Conservation (phyloP, 2,113 vertebrate genomes). For the Regulus satrapa region DNA sequence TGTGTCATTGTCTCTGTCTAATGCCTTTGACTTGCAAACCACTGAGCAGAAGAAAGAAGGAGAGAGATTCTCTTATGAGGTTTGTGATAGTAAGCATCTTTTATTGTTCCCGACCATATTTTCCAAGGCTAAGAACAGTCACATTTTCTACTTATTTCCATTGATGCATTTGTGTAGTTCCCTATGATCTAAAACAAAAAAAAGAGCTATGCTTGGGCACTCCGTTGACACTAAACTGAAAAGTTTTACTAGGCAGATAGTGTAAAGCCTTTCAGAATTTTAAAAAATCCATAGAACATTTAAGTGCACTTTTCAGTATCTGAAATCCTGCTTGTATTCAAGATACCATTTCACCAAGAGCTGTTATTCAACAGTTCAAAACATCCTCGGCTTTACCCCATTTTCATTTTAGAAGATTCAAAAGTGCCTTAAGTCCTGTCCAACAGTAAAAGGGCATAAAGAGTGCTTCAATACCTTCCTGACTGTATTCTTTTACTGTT, state of each 20-base stretch:
- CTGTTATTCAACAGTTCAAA: neutral
- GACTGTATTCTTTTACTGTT: neutral
- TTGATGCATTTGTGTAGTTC: neutral
- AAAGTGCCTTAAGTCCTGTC: neutral
- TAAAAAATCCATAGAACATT: neutral
- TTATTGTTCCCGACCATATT: constrained; percentile 39
- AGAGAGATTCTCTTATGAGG: constrained; percentile 97
- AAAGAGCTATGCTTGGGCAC: neutral
- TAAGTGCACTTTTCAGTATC: constrained; percentile 32
- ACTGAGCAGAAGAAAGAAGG: constrained; percentile 95
- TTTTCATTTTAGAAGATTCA: neutral
- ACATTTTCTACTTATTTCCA: neutral
- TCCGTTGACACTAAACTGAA: neutral
- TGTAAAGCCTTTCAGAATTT: neutral
- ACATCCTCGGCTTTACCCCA: neutral
- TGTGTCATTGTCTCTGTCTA: constrained; percentile 81
- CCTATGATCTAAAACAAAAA: neutral
- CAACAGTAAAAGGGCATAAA: neutral
- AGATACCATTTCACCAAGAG: neutral
- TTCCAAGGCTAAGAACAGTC: neutral
- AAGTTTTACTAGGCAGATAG: neutral
- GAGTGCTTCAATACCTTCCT: neutral
- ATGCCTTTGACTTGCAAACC: constrained; percentile 74
- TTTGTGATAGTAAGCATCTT: constrained; percentile 83
- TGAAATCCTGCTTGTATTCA: neutral